Evolutionary conservation across 2,113 vertebrate genomes (phyloP), one percentile per base, ranked within the genome.

Genomic region (Pterocles orientalis): DNA sequence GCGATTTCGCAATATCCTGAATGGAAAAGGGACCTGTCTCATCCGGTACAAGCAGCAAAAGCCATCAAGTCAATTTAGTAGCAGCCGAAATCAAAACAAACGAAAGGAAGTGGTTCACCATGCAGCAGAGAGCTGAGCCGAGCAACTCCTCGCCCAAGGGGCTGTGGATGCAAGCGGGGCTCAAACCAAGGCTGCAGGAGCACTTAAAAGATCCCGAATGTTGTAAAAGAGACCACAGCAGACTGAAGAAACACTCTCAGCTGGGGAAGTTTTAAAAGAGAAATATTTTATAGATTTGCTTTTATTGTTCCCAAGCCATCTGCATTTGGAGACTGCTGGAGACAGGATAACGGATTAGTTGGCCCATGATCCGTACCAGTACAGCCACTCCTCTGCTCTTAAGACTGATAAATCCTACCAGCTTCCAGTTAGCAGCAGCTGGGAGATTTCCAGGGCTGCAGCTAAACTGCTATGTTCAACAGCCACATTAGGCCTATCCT

Each of bases 71-170:
- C 39, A 8, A 71, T 73, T 88, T 36, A 73, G 68, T 18, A 72
- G 79, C 31, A 86, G 62, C 10, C 50, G 77, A 0, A 0, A 64
- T 83, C 54, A 51, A 70, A 88, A 93, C 58, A 93, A 88, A 76
- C 33, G 54, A 36, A 90, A 83, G 45, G 62, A 90, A 88, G 12
- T 33, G 54, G 64, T 41, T 90, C 79, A 33, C 39, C 79, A 41
- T 58, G 61, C 0, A 4, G 34, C 58, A 77, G 45, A n/a, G 0
- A 43, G 8, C 29, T 58, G 34, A 41, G 21, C 33, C 0, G 0
- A 64, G 54, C 86, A 92, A 62, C 28, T 50, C 24, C 60, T 80
- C 0, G 0, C 12, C 24, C 20, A 29, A 48, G 39, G 71, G 61
- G 29, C 58, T 76, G 54, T 15, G 28, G 45, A 47, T 61, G 43